These are phyloP conservation scores for Motacilla tschutschensis DNA, from an alignment of 2,113 vertebrate genomes.

Conservation along the genomic window DNA sequence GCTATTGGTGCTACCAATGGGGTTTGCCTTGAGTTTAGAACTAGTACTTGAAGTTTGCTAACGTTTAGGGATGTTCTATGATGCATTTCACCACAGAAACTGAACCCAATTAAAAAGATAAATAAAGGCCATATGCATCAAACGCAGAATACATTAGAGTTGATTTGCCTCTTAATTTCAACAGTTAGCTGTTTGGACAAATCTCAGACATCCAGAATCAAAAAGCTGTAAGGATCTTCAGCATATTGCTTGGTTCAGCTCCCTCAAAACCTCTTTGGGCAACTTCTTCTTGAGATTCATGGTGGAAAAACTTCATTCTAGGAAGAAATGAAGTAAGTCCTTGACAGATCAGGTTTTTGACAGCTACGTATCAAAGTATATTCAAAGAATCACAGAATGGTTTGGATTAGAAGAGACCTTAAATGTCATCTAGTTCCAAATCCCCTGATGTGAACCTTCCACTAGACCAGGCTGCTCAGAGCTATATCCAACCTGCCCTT, in stretches of 20 bases:
- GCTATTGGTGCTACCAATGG: background rate
- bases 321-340: background rate
- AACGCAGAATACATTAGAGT: background rate
- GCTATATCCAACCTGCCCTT: background rate
- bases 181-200: background rate
- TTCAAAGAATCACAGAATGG: background rate
- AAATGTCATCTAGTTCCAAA: background rate
- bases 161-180: background rate
- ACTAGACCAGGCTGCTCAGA: background rate
- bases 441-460: background rate
- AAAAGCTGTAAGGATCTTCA: background rate
- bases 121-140: background rate
- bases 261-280: fast-evolving
- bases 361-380: fast-evolving
- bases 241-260: background rate
- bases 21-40: background rate
- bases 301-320: background rate
- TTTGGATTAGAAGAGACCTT: background rate
- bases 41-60: background rate
- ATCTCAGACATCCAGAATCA: background rate
- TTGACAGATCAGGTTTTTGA: background rate
- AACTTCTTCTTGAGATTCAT: background rate
- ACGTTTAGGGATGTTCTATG: background rate
- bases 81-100: background rate
- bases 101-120: background rate